Evolutionary conservation across 2,888 invertebrate species (phyloP), one percentile per base, ranked within the genome.

Genomic region (Tenthredo notha): DNA sequence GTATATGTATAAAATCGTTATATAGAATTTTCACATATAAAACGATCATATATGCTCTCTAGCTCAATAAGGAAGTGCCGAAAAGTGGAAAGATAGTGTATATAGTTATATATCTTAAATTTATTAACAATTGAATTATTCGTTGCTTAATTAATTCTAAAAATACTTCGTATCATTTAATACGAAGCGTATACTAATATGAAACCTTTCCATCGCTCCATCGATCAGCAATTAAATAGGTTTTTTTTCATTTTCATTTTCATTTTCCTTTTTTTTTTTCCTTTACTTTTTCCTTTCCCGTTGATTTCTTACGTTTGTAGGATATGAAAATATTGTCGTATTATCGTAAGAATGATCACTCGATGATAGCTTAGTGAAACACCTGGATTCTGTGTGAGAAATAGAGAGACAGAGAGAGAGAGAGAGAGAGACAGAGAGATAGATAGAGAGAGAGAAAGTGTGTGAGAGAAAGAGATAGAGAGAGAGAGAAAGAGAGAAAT

Each of bases 401-500:
- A 82, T 21, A 86, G 87, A 87, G 80, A 87, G 85, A 84, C 37
- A 86, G 83, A 87, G 65, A 70, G 84, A 85, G 80, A 84, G 80
- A 84, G 2, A 72, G 70, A 84, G 85, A 70, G 37, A 83, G 80
- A 33, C 82, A 85, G 29, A 72, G 18, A 50, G 47, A 43, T 12
- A 47, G 72, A 87, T 84, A 84, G 50, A 86, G 82, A 85, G 86
- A 86, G 74, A 75, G 65, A 47, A n/a, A n/a, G 77, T 21, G 7
- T 25, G 61, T 80, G 87, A 87, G 43, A 65, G 25, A 65, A 47
- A 83, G 67, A 54, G 43, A 83, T 86, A 87, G 80, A 85, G 77
- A 72, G 82, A 87, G 75, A 77, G 85, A 85, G 86, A 88, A 75
- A 87, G 75, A 72, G 85, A 85, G 86, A 88, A 77, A 87, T 54